These are phyloP conservation scores for Drosophila trichaetosa DNA, from an alignment of 2,888 invertebrate genomes.

Conservation along the genomic window DNA sequence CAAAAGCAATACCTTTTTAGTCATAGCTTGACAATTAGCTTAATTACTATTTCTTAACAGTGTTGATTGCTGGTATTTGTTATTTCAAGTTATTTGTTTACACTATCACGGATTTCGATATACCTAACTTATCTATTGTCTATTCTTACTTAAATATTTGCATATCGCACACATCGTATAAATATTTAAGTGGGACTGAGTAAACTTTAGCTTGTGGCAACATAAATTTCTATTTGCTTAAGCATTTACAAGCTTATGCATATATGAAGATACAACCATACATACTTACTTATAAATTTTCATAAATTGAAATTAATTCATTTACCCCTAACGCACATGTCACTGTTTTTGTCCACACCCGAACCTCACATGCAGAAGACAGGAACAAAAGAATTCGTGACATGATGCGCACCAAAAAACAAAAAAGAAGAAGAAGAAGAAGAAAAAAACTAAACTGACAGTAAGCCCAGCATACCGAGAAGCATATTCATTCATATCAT, in stretches of 20 bases:
- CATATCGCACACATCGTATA: neutral
- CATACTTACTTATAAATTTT: slow-evolving; percentile 7
- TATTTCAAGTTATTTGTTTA: neutral
- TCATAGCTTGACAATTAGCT: neutral
- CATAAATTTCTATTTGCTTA: slow-evolving; percentile 68
- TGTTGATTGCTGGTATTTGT: neutral
- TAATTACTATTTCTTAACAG: neutral
- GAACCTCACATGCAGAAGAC: slow-evolving; percentile 13
- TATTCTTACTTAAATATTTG: neutral
- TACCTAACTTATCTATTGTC: slow-evolving; percentile 2
- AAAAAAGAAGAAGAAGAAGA: neutral
- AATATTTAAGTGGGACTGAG: slow-evolving; percentile 6
- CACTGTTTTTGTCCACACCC: slow-evolving; percentile 35
- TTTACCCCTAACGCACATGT: slow-evolving; percentile 49
- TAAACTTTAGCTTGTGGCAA: slow-evolving; percentile 20
- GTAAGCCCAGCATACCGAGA: slow-evolving; percentile 32
- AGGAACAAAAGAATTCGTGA: slow-evolving; percentile 48
- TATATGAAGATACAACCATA: slow-evolving; percentile 5
- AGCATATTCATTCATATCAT: slow-evolving; percentile 32
- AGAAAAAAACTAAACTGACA: slow-evolving; percentile 46
- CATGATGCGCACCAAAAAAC: slow-evolving; percentile 38
- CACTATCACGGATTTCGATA: neutral
- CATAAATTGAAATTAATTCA: slow-evolving; percentile 72
- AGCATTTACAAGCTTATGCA: slow-evolving; percentile 6
- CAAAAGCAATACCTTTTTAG: neutral